phyloP scores from a whole-genome alignment of 2,888 invertebrate genomes.

The Clusia tigrina region DNA sequence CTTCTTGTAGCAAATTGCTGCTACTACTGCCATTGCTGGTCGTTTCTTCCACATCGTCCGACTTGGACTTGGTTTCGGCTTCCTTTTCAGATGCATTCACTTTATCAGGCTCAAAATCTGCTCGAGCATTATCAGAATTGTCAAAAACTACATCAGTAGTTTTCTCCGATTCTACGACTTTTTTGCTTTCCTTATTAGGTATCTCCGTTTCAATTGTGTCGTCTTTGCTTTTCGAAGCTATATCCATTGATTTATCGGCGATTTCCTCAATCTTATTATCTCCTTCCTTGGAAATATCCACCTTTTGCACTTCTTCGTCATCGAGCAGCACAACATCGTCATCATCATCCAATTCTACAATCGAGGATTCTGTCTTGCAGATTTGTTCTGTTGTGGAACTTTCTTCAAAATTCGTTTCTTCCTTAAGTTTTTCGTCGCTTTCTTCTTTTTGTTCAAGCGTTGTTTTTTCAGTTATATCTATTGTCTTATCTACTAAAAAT shows the following conservation, averaged over 20 bases:
- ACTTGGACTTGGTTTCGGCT: slow-evolving; percentile 25
- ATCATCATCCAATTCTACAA: slow-evolving; percentile 25
- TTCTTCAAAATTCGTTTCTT: background rate
- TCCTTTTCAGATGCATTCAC: slow-evolving; percentile 15
- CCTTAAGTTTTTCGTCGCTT: background rate
- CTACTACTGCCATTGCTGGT: slow-evolving; percentile 53
- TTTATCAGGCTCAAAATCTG: slow-evolving; percentile 48
- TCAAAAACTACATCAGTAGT: slow-evolving; percentile 41
- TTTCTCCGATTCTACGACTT: slow-evolving; percentile 13
- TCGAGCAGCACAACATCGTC: slow-evolving; percentile 42
- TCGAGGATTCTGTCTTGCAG: too few relatives aligned
- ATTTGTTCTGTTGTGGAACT: background rate
- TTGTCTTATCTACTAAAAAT: slow-evolving; percentile 47
- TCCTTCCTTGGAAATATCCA: slow-evolving; percentile 45
- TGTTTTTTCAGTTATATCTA: slow-evolving; percentile 20
- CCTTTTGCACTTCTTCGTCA: too few relatives aligned
- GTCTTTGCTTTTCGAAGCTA: too few relatives aligned
- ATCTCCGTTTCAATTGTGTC: slow-evolving; percentile 1
- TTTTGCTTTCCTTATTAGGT: background rate
- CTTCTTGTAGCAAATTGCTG: slow-evolving; percentile 54
- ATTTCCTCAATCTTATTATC: background rate
- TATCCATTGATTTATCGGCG: background rate
- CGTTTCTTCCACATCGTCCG: slow-evolving; percentile 39
- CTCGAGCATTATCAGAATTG: slow-evolving; percentile 60
- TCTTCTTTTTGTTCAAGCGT: background rate